Evolutionary conservation across 1,140 invertebrate genomes (phyloP).

Genomic region (Brachionus sp.): DNA sequence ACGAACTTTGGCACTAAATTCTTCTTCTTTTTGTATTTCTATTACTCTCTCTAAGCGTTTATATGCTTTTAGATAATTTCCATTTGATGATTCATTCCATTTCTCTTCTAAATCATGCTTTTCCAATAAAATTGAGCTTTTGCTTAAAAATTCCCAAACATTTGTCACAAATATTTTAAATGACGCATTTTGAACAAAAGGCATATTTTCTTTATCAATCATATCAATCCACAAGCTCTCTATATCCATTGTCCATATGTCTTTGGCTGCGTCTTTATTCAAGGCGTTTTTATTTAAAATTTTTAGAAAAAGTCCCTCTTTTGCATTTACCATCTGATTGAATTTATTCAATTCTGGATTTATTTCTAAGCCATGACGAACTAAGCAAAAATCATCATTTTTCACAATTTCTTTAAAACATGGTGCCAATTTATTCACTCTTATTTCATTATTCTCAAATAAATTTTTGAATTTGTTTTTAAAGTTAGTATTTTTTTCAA

Average conservation of each 20-base stretch:
- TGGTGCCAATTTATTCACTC: background rate
- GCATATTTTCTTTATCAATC: background rate
- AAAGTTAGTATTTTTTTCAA: constrained; percentile 6
- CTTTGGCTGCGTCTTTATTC: background rate
- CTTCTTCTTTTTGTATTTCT: background rate
- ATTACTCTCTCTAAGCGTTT: background rate
- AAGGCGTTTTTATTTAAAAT: constrained; percentile 33
- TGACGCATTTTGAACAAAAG: constrained; percentile 14
- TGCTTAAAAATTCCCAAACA: constrained; percentile 36
- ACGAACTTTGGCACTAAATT: background rate
- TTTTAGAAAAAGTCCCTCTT: constrained; percentile 33
- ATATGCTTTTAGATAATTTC: background rate
- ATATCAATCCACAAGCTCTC: constrained; percentile 34
- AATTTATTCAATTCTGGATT: background rate
- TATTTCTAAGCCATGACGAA: background rate
- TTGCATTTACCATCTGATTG: background rate
- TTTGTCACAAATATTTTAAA: background rate
- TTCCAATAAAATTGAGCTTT: background rate
- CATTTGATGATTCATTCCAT: background rate
- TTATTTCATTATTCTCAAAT: background rate
- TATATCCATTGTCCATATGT: constrained; percentile 10
- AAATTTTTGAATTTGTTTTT: background rate
- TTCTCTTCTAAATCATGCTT: background rate
- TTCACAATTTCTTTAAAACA: constrained; percentile 12
- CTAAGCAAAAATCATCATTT: background rate